A percentile compares a stretch with the other conserved stretches of the same genome.
Conservation (phyloP, 2,113 vertebrate genomes). For the Nycticorax nycticorax region DNA sequence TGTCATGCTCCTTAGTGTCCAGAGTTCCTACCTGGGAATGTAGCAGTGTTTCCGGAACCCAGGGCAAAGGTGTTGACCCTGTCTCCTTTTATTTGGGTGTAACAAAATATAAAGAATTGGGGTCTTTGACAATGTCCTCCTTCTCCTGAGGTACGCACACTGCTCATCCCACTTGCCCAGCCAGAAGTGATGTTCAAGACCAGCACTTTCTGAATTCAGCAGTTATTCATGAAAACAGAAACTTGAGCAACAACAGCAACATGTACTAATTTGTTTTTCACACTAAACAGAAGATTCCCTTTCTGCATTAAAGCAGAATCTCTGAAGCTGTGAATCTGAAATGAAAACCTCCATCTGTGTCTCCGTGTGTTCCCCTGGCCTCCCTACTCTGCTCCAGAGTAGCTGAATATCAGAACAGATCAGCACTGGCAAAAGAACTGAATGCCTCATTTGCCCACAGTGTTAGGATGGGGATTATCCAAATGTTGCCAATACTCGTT, state of each 20-base stretch:
- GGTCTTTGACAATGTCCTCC: not conserved
- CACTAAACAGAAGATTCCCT: slow-evolving; percentile 55
- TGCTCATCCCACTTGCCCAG: not conserved
- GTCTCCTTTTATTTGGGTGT: not conserved
- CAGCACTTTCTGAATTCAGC: not conserved
- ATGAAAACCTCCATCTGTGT: slow-evolving; percentile 61
- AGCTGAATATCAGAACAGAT: slow-evolving; percentile 44
- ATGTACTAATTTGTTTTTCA: slow-evolving; percentile 58
- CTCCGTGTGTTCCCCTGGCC: slow-evolving; percentile 53
- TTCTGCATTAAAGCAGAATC: slow-evolving; percentile 25
- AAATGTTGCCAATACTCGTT: not conserved
- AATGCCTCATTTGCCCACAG: not conserved
- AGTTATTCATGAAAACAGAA: slow-evolving; percentile 23
- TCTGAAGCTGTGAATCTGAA: slow-evolving; percentile 62
- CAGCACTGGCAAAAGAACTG: not conserved
- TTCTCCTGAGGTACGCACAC: not conserved
- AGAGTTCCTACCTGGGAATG: not conserved
- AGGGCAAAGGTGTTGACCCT: not conserved
- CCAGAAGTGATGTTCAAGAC: not conserved
- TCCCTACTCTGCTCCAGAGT: slow-evolving; percentile 15
- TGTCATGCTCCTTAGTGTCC: not conserved
- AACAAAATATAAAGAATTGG: not conserved
- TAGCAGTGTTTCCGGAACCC: not conserved
- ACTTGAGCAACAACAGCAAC: slow-evolving; percentile 54
- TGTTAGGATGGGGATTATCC: not conserved